A percentile compares a stretch with the other conserved stretches of the same genome.
Conservation (phyloP, 2,888 invertebrate species). For the Rosalia funebris region DNA sequence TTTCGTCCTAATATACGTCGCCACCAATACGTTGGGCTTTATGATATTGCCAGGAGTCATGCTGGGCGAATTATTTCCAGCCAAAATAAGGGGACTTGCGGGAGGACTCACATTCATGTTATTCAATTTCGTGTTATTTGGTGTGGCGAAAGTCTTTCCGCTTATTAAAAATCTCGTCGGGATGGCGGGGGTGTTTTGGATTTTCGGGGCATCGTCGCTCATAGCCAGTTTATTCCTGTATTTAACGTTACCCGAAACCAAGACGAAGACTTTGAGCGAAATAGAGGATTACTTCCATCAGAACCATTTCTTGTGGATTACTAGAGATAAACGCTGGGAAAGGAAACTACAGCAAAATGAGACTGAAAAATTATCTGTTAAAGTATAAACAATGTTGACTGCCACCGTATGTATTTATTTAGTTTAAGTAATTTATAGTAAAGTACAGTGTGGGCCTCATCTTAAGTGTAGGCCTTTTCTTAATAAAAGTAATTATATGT, state of each 20-base stretch:
- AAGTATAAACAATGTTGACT: constrained; percentile 15
- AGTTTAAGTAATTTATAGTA: neutral
- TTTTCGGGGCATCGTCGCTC: constrained; percentile 75
- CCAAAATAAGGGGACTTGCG: constrained; percentile 77
- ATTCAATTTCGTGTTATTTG: constrained; percentile 76
- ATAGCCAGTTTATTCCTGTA: constrained; percentile 74
- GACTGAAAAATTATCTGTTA: constrained; percentile 34
- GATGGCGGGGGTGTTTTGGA: constrained; percentile 74
- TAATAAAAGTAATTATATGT: too few relatives aligned
- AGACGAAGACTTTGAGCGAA: constrained; percentile 75
- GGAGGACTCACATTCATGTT: constrained; percentile 79
- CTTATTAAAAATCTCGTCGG: constrained; percentile 69
- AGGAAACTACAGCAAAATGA: constrained; percentile 49
- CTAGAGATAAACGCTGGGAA: constrained; percentile 64
- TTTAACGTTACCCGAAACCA: constrained; percentile 79
- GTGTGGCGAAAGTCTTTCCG: constrained; percentile 77
- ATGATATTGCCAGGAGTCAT: constrained; percentile 80
- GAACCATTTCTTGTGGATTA: constrained; percentile 72
- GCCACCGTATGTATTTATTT: constrained; percentile 1
- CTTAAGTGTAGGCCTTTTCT: too few relatives aligned
- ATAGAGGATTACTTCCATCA: constrained; percentile 83
- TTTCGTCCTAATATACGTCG: constrained; percentile 75
- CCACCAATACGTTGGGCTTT: constrained; percentile 77
- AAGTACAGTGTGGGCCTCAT: too few relatives aligned
- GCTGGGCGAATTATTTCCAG: constrained; percentile 80